Base-by-base conservation (phyloP, 1,140 invertebrate genomes). In the Plectrocnemia conspersa region DNA sequence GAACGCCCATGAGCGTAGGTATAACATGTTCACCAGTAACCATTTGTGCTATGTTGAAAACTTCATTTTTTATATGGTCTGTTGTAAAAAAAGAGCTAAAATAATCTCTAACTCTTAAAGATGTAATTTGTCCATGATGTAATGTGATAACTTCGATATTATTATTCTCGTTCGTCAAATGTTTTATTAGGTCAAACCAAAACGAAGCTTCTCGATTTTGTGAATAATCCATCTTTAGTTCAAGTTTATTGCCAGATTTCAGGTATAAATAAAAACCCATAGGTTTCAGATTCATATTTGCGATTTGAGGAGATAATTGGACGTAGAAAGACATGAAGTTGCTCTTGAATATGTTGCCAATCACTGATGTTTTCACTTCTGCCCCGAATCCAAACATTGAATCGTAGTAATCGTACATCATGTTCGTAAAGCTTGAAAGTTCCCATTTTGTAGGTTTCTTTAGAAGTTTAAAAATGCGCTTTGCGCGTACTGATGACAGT, bases 1-100 rank as follows among this genome's bases (percentile, higher is more conserved):
- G 69, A 18, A 77, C 48, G 50, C 75, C 75, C n/a, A 74, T 65
- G 23, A 74, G 72, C 6, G 68, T 74, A 0, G 71, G 60, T 13
- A 74, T 46, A 9, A 65, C 22, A 32, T 61, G 48, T 49, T 53
- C 52, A 2, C 32, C 58, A 18, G 58, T 46, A 3, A 59, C 24
- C 1, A 56, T 27, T 29, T 57, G 62, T 5, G 54, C 44, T 21
- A 64, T 36, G 10, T 19, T 27, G 19, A 19, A 44, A 1, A n/a
- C n/a, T n/a, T n/a, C n/a, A n/a, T n/a, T n/a, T n/a, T n/a, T n/a
- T n/a, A n/a, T n/a, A n/a, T n/a, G n/a, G n/a, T n/a, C n/a, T n/a
- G n/a, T n/a, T n/a, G n/a, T n/a, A n/a, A n/a, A n/a, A n/a, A n/a
- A n/a, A n/a, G n/a, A n/a, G n/a, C n/a, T n/a, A n/a, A n/a, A n/a